A percentile compares a stretch with the other conserved stretches of the same genome.
Conservation (phyloP, 2,888 invertebrate species). For the Xestia rhomboidea region DNA sequence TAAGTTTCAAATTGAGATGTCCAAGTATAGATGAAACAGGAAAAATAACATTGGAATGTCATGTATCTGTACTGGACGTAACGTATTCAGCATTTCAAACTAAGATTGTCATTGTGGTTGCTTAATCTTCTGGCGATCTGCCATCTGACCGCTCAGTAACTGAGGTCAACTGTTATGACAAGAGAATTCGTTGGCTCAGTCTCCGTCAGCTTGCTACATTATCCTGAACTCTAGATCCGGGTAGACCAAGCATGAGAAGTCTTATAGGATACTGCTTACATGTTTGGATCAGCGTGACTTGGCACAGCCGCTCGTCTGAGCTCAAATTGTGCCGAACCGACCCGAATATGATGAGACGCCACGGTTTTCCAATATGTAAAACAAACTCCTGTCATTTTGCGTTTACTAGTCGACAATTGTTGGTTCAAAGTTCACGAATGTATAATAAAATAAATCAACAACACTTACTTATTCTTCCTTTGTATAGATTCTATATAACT, state of each 20-base stretch:
- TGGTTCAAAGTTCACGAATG: no score
- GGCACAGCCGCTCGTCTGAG: background rate
- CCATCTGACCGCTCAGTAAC: background rate
- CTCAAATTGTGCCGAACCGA: background rate
- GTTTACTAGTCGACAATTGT: no score
- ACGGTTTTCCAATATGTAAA: no score
- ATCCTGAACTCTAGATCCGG: constrained; percentile 2
- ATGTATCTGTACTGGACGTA: background rate
- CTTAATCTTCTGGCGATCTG: constrained; percentile 16
- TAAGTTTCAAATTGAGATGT: background rate
- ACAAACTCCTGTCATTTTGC: no score
- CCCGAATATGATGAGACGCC: no score
- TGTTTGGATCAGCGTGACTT: background rate
- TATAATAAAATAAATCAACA: no score
- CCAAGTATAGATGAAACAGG: background rate
- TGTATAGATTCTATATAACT: no score
- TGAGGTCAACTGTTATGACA: constrained; percentile 7
- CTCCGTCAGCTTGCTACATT: background rate
- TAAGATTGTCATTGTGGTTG: background rate
- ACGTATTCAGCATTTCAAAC: constrained; percentile 22
- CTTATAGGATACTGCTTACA: background rate
- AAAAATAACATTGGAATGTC: background rate
- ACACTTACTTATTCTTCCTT: no score
- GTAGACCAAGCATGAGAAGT: background rate
- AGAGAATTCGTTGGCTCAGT: constrained; percentile 6